Base-by-base conservation (phyloP, 2,888 invertebrate genomes). In the Sminthurinus aureus region DNA sequence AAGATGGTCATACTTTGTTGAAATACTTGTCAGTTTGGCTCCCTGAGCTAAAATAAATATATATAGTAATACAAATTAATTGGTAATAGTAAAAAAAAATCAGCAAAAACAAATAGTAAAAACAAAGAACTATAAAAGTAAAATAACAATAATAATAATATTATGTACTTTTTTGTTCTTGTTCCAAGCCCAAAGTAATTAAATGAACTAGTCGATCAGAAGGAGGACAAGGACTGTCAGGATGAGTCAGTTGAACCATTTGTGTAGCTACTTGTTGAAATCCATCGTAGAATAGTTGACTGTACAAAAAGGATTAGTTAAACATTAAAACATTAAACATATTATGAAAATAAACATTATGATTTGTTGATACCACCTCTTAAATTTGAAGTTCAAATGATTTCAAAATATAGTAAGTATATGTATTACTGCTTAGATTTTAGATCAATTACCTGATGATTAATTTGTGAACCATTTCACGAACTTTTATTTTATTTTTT, bases 201-300 rank as follows among this genome's bases (percentile, higher is more conserved):
- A 99, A 91, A 89, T 98, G 95, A 20, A 97, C 91, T 0, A 99
- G 92, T 86, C 96, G 93, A 90, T 99, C 99, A 66, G 99, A 99
- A 0, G 98, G 99, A 0, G 99, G 96, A 90, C 98, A 98, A 0
- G 96, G 95, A 52, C 97, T 97, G 88, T 98, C 96, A 0, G 97
- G 96, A 89, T 97, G 96, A 0, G 97, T 95, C 58, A 95, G 92
- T 81, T 94, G 93, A 0, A 97, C 94, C 83, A 99, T 91, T 79
- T 94, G 95, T 0, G 96, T 94, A 0, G 98, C 99, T 79, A 98
- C 92, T n/a, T 94, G 94, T 90, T 98, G 97, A 90, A 97, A 95
- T 0, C 99, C 99, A 93, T 99, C 99, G 90, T 99, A 99, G 91
- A 96, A 97, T 81, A 99, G 92, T 91, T 99, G 99, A 89, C 99